Conservation (phyloP, 2,888 invertebrate genomes). For the Machimus rusticus region DNA sequence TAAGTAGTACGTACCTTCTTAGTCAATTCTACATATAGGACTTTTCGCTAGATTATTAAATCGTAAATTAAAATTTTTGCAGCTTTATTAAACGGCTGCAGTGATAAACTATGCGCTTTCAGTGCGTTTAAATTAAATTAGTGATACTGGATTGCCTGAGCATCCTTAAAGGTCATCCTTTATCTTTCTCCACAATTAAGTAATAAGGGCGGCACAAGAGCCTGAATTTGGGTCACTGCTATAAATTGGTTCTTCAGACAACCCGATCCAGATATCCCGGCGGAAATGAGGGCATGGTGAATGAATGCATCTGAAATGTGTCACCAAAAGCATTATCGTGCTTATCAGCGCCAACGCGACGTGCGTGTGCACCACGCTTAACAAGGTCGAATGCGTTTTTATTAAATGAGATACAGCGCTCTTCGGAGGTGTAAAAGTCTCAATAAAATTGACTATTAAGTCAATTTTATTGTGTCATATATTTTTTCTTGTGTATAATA, state of each 20-base stretch:
- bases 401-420: background rate
- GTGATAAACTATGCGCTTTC: background rate
- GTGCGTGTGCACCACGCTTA: background rate
- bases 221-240: background rate
- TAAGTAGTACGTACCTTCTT: no score
- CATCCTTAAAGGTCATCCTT: background rate
- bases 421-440: background rate
- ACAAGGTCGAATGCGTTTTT: background rate
- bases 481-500: no score
- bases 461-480: background rate
- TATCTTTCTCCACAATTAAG: background rate
- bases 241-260: constrained; percentile 14
- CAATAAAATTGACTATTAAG: background rate
- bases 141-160: background rate
- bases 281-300: background rate
- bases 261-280: background rate
- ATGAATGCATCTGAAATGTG: background rate
- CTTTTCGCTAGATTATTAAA: no score
- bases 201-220: constrained; percentile 10
- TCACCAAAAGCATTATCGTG: background rate
- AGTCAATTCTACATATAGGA: no score
- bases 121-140: background rate
- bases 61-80: background rate
- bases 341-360: background rate
- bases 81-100: background rate